These are phyloP conservation scores for Marronus borbonicus DNA, from an alignment of 2,888 invertebrate species.

Conservation along the genomic window DNA sequence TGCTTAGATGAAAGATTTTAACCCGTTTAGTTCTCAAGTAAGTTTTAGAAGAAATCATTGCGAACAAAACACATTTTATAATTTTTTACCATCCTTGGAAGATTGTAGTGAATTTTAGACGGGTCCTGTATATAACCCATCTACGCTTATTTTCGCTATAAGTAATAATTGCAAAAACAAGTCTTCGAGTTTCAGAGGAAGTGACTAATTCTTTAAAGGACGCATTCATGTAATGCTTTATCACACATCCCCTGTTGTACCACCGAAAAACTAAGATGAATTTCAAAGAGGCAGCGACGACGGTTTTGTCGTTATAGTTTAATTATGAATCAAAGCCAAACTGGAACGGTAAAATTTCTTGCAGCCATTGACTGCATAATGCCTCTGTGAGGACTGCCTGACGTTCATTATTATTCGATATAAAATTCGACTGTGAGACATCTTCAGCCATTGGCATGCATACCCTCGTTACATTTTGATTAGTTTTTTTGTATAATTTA, in stretches of 20 bases:
- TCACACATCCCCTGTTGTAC: background rate
- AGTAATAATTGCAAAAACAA: too few relatives aligned
- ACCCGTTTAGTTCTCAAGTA: too few relatives aligned
- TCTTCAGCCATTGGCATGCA: constrained; percentile 49
- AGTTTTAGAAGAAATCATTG: too few relatives aligned
- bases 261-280: constrained; percentile 19
- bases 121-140: too few relatives aligned
- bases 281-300: constrained; percentile 14
- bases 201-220: too few relatives aligned
- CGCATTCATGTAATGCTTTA: background rate
- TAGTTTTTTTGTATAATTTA: constrained; percentile 51
- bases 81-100: too few relatives aligned
- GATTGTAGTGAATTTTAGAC: too few relatives aligned
- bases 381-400: background rate
- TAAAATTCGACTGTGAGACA: constrained; percentile 49
- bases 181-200: too few relatives aligned
- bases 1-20: too few relatives aligned
- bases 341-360: constrained; percentile 44
- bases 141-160: too few relatives aligned
- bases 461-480: constrained; percentile 55
- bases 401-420: constrained; percentile 44
- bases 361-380: constrained; percentile 31
- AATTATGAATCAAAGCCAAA: constrained; percentile 48
- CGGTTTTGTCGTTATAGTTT: constrained; percentile 35
- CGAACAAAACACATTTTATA: too few relatives aligned